A percentile compares a stretch with the other conserved stretches of the same genome.
Evolutionary conservation across 30 jellyfish, hydroid and myxozoan genomes (phyloP).

Genomic region (Rhopilema esculentum): DNA sequence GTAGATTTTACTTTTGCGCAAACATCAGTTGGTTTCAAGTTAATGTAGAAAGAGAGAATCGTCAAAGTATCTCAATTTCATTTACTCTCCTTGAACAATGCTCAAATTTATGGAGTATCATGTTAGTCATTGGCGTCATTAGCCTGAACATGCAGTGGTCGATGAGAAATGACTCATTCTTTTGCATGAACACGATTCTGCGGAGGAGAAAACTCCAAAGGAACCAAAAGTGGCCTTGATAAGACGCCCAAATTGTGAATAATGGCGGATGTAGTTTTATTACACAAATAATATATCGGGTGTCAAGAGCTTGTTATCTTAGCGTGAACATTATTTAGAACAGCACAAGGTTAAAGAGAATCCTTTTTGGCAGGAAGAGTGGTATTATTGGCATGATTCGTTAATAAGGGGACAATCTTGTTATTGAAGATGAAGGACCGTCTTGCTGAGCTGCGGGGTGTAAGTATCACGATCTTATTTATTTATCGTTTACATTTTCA

Average conservation of each 20-base stretch:
- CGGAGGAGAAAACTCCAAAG: constrained; percentile 13
- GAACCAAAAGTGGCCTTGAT: not conserved
- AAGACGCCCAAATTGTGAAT: constrained; percentile 22
- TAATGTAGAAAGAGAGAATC: too few species aligned
- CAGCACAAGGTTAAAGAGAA: not conserved
- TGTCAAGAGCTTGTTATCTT: not conserved
- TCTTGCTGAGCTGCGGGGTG: constrained; percentile 85
- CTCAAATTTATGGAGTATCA: too few species aligned
- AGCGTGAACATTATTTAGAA: not conserved
- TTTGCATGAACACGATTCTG: not conserved
- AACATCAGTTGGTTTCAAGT: too few species aligned
- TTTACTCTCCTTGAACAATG: too few species aligned
- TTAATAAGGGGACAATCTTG: not conserved
- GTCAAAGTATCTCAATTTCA: too few species aligned
- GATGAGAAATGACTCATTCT: constrained; percentile 33
- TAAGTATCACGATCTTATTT: constrained; percentile 37
- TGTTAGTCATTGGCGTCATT: too few species aligned
- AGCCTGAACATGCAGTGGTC: too few species aligned
- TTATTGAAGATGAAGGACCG: constrained; percentile 76
- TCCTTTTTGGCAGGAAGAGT: not conserved
- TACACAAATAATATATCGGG: not conserved
- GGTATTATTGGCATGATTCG: not conserved
- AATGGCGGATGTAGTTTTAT: constrained; percentile 17
- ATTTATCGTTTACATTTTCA: not conserved
- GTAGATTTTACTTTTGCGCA: too few species aligned